Percentiles rank a stretch among this genome's conserved stretches.
These are phyloP conservation scores for Trichogramma evanescens DNA, from an alignment of 2,888 invertebrate genomes.

Conservation along the genomic window DNA sequence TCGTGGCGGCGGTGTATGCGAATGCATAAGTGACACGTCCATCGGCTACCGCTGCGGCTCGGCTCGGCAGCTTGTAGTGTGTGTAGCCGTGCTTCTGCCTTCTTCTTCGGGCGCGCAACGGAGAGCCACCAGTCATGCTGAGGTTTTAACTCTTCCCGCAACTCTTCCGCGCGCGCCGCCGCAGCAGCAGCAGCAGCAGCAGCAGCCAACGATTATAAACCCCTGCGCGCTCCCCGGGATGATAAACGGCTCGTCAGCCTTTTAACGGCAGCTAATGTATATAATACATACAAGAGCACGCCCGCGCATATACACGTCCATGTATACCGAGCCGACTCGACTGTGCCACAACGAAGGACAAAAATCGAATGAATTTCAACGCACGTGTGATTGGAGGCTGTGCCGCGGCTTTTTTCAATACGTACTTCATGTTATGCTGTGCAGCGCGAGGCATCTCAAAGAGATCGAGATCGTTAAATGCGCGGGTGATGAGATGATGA, in stretches of 20 bases:
- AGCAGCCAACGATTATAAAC: conserved; percentile 30
- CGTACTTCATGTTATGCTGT: too few species aligned
- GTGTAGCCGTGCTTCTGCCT: too few species aligned
- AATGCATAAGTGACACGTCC: conserved; percentile 46
- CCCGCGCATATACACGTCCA: background rate
- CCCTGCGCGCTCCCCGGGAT: conserved; percentile 28
- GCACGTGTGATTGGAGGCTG: too few species aligned
- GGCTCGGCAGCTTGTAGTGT: too few species aligned
- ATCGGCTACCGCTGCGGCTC: conserved; percentile 35
- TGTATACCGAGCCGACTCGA: background rate
- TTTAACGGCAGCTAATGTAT: background rate
- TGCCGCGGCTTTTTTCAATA: too few species aligned
- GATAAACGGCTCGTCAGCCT: conserved; percentile 35
- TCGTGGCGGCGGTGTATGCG: conserved; percentile 26
- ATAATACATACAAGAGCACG: background rate
- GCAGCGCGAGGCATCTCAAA: too few species aligned
- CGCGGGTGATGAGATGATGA: too few species aligned
- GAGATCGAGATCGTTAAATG: too few species aligned
- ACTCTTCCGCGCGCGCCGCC: conserved; percentile 28
- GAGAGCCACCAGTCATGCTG: conserved; percentile 45
- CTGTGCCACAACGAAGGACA: background rate
- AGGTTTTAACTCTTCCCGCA: conserved; percentile 44
- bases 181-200: background rate
- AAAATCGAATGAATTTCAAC: too few species aligned
- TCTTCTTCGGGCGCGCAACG: background rate